Base-by-base conservation (phyloP, 2,113 vertebrate genomes). In the Psilopsiagon aymara region DNA sequence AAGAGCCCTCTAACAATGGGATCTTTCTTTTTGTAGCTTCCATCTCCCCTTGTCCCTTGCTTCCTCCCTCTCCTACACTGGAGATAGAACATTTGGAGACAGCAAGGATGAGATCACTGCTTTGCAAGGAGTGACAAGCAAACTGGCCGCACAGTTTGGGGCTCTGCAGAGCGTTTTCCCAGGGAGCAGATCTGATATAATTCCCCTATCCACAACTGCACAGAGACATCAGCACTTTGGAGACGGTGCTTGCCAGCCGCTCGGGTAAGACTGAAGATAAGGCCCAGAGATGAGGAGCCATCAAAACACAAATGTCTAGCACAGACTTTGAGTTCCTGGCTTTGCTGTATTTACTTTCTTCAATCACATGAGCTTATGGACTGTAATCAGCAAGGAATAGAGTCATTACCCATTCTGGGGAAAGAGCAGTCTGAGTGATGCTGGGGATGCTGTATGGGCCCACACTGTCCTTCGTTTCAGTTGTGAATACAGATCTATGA, bases 1-100 rank as follows among this genome's bases (percentile, higher is more conserved):
- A 96, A 94, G 57, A 95, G 67, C 67, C 76, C 52, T 83, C 28
- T 80, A 97, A 98, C 97, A 98, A 98, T 97, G 88, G 77, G 82
- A 85, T 43, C 95, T 98, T 98, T 98, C 94, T 98, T 85, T 18
- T 41, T 23, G 1, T 20, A 79, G 37, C 70, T 90, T 86, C 51
- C 71, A 35, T 55, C 47, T 89, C 70, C 68, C 27, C 82, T 92
- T 76, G 80, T 97, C 88, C 94, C 91, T 86, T 78, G 75, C 52
- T 90, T 80, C 90, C 88, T 93, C 70, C 11, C 49, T 93, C 80
- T 95, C 78, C 95, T 96, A 90, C 79, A 73, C 88, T 95, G 71
- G 75, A 97, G 93, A 96, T 28, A 96, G 86, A 89, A 91, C 68
- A 79, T 97, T 95, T 96, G 95, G 96, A 98, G 94, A 73, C 47